Conservation (phyloP, 2,888 invertebrate species). For the Magallana nippona region DNA sequence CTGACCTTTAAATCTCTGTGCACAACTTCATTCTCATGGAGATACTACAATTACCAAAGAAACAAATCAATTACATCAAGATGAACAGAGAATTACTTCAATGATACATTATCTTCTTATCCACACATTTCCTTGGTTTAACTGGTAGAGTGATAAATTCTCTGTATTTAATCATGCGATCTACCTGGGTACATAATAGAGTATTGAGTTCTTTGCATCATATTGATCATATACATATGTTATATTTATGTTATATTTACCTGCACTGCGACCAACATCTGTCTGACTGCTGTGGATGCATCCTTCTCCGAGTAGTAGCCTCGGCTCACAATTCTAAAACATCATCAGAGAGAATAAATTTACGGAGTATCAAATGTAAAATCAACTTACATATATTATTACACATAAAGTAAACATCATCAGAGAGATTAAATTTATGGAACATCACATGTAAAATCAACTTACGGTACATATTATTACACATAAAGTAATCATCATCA, state of each 20-base stretch:
- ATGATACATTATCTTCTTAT: too few relatives aligned
- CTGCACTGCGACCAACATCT: constrained; percentile 75
- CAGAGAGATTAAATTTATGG: neutral
- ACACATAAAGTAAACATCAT: neutral
- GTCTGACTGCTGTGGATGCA: constrained; percentile 74
- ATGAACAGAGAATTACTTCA: too few relatives aligned
- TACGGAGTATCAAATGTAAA: neutral
- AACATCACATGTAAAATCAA: neutral
- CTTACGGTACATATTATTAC: neutral
- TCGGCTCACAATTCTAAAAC: constrained; percentile 74
- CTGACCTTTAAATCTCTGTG: constrained; percentile 78
- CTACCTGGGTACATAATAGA: too few relatives aligned
- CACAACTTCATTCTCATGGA: constrained; percentile 76
- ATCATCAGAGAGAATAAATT: neutral
- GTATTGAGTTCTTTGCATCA: too few relatives aligned
- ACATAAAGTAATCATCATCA: constrained; percentile 41
- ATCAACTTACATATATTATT: neutral
- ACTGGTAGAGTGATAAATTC: too few relatives aligned
- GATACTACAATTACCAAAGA: constrained; percentile 68
- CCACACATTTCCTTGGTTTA: too few relatives aligned
- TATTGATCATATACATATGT: neutral
- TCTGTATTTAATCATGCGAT: too few relatives aligned
- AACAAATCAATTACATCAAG: neutral
- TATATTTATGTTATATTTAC: constrained; percentile 58
- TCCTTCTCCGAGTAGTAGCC: constrained; percentile 78